Evolutionary conservation across 1,140 invertebrate genomes (phyloP).

Genomic region (Aphaenogaster ashmeadi): DNA sequence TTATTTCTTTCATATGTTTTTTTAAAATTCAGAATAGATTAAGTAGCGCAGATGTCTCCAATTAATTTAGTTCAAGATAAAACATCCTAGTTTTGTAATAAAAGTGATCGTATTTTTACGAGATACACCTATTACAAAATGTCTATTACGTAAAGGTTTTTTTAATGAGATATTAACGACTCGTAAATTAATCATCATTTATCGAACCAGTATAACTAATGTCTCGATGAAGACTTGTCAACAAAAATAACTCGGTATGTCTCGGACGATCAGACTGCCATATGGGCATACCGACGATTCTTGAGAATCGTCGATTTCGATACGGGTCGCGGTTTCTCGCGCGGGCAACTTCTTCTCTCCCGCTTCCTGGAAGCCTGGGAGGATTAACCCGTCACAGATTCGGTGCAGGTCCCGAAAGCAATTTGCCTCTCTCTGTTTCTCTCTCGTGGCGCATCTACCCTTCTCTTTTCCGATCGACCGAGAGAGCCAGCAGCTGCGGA

Average conservation of each 20-base stretch:
- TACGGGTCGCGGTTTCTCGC: conserved; percentile 47
- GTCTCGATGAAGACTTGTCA: not conserved
- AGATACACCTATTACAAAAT: not conserved
- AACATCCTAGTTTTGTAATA: not conserved
- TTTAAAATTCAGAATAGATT: not conserved
- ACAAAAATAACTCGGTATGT: conserved; percentile 32
- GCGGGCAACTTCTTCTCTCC: conserved; percentile 75
- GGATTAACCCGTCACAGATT: conserved; percentile 86
- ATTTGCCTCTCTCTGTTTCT: conserved; percentile 76
- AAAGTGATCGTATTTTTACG: not conserved
- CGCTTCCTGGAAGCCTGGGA: conserved; percentile 82
- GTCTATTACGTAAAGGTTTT: not conserved
- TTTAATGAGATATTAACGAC: conserved; percentile 9
- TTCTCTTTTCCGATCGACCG: conserved; percentile 26
- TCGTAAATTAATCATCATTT: conserved; percentile 15
- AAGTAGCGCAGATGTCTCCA: not conserved
- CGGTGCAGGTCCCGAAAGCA: conserved; percentile 76
- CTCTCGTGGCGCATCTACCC: conserved; percentile 29
- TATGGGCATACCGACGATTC: conserved; percentile 66
- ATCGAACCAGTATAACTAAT: not conserved
- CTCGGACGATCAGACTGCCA: not conserved
- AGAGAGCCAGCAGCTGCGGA: conserved; percentile 57
- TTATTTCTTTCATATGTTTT: not conserved
- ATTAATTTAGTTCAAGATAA: not conserved
- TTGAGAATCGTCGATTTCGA: conserved; percentile 65